Conservation (phyloP, 2,113 vertebrate species). For the Anas platyrhynchos region DNA sequence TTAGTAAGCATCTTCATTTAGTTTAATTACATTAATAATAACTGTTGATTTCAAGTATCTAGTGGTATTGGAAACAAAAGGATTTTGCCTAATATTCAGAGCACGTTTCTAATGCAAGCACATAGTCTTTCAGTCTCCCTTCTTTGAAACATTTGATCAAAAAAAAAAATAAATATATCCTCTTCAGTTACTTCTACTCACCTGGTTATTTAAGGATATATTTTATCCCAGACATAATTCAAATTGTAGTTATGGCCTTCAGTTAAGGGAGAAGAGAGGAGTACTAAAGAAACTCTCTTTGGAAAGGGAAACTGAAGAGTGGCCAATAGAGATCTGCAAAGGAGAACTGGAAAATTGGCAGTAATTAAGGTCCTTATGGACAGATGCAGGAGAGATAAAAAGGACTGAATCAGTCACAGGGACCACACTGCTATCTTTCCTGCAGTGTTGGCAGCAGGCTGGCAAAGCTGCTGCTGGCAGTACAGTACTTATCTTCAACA, state of each 20-base stretch:
- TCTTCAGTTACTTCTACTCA: background rate
- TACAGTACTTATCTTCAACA: background rate
- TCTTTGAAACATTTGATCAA: background rate
- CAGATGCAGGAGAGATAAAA: background rate
- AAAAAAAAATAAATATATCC: background rate
- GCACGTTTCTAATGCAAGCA: background rate
- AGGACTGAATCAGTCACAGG: background rate
- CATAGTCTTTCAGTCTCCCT: background rate
- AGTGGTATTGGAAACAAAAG: background rate
- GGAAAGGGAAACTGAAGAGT: background rate
- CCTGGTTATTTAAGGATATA: background rate
- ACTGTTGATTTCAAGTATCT: background rate
- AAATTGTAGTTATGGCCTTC: fast-evolving
- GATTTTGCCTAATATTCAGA: background rate
- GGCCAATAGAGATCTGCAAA: too few relatives aligned
- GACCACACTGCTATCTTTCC: background rate
- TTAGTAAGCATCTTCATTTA: background rate
- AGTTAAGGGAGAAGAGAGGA: background rate
- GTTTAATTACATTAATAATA: background rate
- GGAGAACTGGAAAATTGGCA: background rate
- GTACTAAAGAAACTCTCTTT: background rate
- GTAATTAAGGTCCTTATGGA: background rate
- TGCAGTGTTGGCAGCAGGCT: background rate
- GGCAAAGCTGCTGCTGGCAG: background rate
- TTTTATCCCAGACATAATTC: background rate